Percentiles rank a stretch among this genome's conserved stretches.
These are phyloP conservation scores for Furnarius figulus DNA, from an alignment of 2,113 vertebrate species.

Conservation along the genomic window DNA sequence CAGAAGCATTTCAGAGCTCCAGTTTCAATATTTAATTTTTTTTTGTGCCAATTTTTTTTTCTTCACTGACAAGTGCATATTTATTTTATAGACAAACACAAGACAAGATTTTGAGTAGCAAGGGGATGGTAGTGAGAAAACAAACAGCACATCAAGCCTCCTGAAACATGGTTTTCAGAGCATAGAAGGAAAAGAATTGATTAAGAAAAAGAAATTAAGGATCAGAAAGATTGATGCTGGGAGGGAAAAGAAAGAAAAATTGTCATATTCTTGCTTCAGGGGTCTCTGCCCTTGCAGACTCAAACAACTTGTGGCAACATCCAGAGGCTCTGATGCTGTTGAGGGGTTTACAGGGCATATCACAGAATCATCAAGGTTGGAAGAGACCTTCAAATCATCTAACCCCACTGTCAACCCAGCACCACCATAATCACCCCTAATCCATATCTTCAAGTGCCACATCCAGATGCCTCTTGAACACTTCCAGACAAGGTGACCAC, in stretches of 20 bases:
- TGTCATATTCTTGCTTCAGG: neutral
- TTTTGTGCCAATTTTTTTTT: neutral
- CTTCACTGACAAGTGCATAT: neutral
- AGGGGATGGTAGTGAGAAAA: neutral
- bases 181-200: neutral
- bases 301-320: neutral
- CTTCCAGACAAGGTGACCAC: neutral
- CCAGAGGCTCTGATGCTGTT: neutral
- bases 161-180: neutral
- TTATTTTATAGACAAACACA: neutral
- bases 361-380: neutral
- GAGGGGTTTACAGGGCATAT: neutral
- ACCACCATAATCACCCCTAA: neutral
- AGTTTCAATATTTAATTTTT: neutral
- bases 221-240: neutral
- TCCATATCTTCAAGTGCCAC: neutral
- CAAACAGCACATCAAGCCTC: neutral
- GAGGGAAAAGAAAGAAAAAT: neutral
- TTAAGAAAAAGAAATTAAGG: neutral
- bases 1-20: neutral
- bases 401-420: neutral
- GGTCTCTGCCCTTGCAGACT: neutral
- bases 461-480: neutral
- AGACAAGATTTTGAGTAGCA: neutral
- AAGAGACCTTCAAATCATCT: neutral